Conservation (phyloP, 2,113 vertebrate species). For the Genyomyrus donnyi region DNA sequence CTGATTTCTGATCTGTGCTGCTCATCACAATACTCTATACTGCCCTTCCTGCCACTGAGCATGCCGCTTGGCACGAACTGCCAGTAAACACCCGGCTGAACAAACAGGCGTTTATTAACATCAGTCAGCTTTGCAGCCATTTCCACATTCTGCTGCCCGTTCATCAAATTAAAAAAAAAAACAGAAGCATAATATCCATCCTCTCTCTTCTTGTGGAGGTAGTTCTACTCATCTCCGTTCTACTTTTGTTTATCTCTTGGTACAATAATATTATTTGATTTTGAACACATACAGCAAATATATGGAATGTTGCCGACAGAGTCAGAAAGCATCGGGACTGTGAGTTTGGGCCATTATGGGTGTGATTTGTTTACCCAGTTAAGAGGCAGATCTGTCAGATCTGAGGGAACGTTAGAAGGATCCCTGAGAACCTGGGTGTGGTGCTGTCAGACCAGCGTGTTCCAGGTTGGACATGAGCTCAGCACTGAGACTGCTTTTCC, state of each 20-base stretch:
- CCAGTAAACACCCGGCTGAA: background rate
- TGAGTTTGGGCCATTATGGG: background rate
- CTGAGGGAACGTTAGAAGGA: background rate
- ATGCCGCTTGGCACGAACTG: background rate
- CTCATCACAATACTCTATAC: background rate
- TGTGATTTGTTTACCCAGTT: background rate
- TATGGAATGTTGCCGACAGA: background rate
- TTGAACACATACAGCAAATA: background rate
- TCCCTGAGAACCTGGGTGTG: background rate
- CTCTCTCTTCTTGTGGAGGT: background rate
- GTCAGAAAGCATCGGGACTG: background rate
- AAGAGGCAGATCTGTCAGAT: background rate
- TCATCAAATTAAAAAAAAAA: background rate
- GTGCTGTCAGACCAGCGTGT: background rate
- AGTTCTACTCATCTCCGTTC: background rate
- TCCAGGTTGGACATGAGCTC: background rate
- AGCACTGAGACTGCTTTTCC: background rate
- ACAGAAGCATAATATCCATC: background rate
- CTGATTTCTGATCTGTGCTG: background rate
- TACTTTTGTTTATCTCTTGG: background rate
- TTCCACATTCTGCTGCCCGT: background rate
- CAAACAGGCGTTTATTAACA: background rate
- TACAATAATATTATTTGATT: background rate
- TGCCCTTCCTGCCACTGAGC: background rate
- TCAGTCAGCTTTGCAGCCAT: background rate